Evolutionary conservation across 2,888 invertebrate species (phyloP).

Genomic region (Cantharis rustica): DNA sequence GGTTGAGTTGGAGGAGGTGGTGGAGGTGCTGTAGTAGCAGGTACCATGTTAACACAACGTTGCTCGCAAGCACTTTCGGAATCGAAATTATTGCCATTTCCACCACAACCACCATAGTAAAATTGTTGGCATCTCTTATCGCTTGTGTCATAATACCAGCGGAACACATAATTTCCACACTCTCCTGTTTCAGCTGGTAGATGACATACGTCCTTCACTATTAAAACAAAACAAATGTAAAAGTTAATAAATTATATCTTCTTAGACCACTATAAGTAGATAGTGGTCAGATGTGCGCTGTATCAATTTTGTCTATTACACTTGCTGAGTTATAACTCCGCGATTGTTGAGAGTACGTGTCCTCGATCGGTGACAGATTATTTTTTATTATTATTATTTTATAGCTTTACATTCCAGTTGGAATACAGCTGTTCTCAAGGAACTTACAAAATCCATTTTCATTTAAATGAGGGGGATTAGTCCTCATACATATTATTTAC

Average conservation of each 20-base stretch:
- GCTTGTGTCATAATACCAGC: constrained; percentile 84
- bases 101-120: constrained; percentile 89
- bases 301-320: too few relatives aligned
- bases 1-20: constrained; percentile 14
- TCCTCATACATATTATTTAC: too few relatives aligned
- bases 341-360: too few relatives aligned
- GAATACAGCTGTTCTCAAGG: too few relatives aligned
- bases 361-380: too few relatives aligned
- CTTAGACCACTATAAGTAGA: not conserved
- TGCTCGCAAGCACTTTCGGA: constrained; percentile 68
- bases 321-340: too few relatives aligned
- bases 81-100: constrained; percentile 86
- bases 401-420: too few relatives aligned
- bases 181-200: constrained; percentile 77
- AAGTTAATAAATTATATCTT: not conserved
- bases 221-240: constrained; percentile 21
- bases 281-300: too few relatives aligned
- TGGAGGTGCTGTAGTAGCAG: constrained; percentile 13
- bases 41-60: constrained; percentile 60
- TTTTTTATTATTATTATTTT: too few relatives aligned
- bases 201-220: constrained; percentile 73
- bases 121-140: constrained; percentile 78
- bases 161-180: constrained; percentile 73
- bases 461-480: too few relatives aligned
- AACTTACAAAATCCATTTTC: too few relatives aligned